phyloP scores from a whole-genome alignment of 2,797 vertebrate species.

The Sternarchorhynchus goeldii region DNA sequence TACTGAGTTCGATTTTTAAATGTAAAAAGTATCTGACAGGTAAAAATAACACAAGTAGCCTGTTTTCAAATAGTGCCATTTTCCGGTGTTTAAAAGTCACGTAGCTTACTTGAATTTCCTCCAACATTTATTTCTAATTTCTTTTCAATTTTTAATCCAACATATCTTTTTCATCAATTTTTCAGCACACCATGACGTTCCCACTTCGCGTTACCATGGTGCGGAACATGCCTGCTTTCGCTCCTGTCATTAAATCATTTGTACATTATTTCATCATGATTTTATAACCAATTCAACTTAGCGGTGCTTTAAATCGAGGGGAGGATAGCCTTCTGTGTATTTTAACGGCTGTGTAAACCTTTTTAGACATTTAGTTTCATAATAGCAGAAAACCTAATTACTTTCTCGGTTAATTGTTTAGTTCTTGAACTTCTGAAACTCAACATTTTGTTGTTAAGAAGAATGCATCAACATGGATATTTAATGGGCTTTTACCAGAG shows the following conservation, averaged over 20 bases:
- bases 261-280: slow-evolving; percentile 25
- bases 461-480: slow-evolving; percentile 22
- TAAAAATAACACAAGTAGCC: neutral
- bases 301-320: slow-evolving; percentile 13
- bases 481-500: slow-evolving; percentile 19
- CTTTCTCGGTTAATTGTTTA: slow-evolving; percentile 44
- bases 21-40: neutral
- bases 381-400: slow-evolving; percentile 51
- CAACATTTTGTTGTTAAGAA: slow-evolving; percentile 12
- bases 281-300: slow-evolving; percentile 26
- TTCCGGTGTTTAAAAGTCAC: no score
- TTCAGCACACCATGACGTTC: neutral
- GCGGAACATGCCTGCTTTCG: neutral
- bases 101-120: neutral
- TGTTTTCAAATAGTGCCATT: neutral
- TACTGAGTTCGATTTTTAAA: neutral
- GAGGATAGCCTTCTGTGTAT: slow-evolving; percentile 44
- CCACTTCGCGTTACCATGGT: neutral
- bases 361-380: slow-evolving; percentile 40
- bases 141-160: neutral
- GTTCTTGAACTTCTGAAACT: slow-evolving; percentile 18
- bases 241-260: neutral
- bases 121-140: neutral
- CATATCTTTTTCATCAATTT: neutral
- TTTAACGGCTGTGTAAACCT: slow-evolving; percentile 46